Evolutionary conservation across 2,888 invertebrate genomes (phyloP), one percentile per base, ranked within the genome.

Genomic region (Mesorhabditis sp.): DNA sequence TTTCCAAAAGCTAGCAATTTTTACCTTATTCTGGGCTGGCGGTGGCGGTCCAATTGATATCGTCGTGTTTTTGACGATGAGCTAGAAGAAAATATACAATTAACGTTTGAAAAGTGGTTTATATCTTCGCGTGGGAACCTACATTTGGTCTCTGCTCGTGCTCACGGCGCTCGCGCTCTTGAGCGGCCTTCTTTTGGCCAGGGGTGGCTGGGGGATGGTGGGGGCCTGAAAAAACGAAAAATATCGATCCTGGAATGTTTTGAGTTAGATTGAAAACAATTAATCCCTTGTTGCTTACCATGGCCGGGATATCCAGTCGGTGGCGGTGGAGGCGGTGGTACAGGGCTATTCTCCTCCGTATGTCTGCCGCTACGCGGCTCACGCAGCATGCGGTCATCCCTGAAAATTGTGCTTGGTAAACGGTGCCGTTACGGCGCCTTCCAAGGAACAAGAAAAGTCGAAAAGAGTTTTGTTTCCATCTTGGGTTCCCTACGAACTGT

Each of bases 281-380:
- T 28, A n/a, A 50, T 13, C 7, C n/a, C 7, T 50, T 50, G 7
- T 13, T 13, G n/a, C 7, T 50, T 50, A 50, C 58, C 58, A n/a
- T 50, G n/a, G 7, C 58, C 58, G n/a, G 58, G 58, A n/a, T 50
- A 50, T 13, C 58, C 58, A 50, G 7, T 50, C 10, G 58, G 58
- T 50, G 58, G 58, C n/a, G 58, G 58, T 50, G 58, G 58, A 13
- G 58, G 58, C n/a, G 58, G 58, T 50, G 58, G 58, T 13, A 50
- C n/a, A 13, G 58, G 58, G 58, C 58, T 50, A 50, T 50, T 50
- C n/a, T 50, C 58, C 58, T 50, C 58, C 10, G 58, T 50, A n/a
- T 50, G 58, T 50, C 58, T 10, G 1, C 58, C 58, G 28, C 28
- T 28, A n/a, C 58, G 58, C 58, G 58, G 2, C 7, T 50, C 58